Percentiles rank a stretch among this genome's conserved stretches.
Evolutionary conservation across 2,113 vertebrate species (phyloP).

Genomic region (Apeltes quadracus): DNA sequence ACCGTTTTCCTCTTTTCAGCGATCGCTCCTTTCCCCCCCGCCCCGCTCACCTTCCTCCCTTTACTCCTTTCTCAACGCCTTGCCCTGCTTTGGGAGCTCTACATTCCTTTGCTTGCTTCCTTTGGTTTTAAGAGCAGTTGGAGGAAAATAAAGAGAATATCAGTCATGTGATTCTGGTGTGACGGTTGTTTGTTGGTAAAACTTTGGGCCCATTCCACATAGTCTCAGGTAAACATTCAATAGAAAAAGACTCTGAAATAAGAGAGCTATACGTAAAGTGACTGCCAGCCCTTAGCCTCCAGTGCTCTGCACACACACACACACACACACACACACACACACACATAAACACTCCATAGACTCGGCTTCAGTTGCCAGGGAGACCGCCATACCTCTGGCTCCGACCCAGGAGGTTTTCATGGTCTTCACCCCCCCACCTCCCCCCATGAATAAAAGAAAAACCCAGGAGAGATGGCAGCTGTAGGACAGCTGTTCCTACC

Average conservation of each 20-base stretch:
- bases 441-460: conserved; percentile 46
- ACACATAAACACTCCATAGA: conserved; percentile 52
- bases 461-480: conserved; percentile 90
- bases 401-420: conserved; percentile 90
- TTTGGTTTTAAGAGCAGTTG: conserved; percentile 69
- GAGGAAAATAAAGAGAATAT: conserved; percentile 39
- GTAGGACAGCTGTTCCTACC: conserved; percentile 90
- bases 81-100: conserved; percentile 52
- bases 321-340: conserved; percentile 39
- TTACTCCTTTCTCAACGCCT: conserved; percentile 20
- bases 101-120: conserved; percentile 68
- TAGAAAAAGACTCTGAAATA: conserved; percentile 2
- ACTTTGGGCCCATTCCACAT: neutral
- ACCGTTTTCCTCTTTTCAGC: conserved; percentile 40
- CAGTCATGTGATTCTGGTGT: conserved; percentile 20
- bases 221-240: conserved; percentile 8
- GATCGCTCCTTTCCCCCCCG: conserved; percentile 16
- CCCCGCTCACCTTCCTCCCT: neutral
- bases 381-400: conserved; percentile 93
- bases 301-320: conserved; percentile 48
- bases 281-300: conserved; percentile 42
- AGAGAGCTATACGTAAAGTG: conserved; percentile 44
- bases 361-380: conserved; percentile 88
- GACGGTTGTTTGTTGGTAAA: conserved; percentile 22
- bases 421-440: conserved; percentile 80